These are phyloP conservation scores for Palythoa grandis DNA, from an alignment of 92 coral and sea anemone genomes.

Conservation along the genomic window DNA sequence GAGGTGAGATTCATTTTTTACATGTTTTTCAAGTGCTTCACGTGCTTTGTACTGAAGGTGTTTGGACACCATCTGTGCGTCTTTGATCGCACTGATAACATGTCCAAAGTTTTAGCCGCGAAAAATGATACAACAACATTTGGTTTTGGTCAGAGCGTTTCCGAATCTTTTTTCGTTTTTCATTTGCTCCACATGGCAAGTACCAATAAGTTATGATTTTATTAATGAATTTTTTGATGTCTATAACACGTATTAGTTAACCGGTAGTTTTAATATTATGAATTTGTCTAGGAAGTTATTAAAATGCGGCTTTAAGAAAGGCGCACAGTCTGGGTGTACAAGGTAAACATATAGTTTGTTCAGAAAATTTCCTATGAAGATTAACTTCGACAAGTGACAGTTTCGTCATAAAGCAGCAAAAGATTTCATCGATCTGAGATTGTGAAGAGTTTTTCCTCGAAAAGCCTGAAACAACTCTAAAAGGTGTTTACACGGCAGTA, in stretches of 20 bases:
- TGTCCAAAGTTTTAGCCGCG: neutral
- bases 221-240: slow-evolving; percentile 6
- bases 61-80: slow-evolving; percentile 42
- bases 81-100: slow-evolving; percentile 39
- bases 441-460: neutral
- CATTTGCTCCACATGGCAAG: neutral
- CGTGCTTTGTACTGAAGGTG: slow-evolving; percentile 19
- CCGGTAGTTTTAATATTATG: slow-evolving; percentile 9
- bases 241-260: slow-evolving; percentile 6
- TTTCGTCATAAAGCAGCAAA: neutral
- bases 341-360: slow-evolving; percentile 4
- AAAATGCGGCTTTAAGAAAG: slow-evolving; percentile 16
- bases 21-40: slow-evolving; percentile 17
- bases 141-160: neutral
- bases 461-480: slow-evolving; percentile 41
- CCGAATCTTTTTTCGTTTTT: neutral
- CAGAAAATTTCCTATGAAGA: slow-evolving; percentile 36
- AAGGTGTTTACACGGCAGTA: slow-evolving; percentile 52
- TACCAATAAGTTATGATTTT: neutral
- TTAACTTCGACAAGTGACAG: neutral
- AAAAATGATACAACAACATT: neutral
- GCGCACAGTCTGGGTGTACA: neutral
- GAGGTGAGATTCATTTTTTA: slow-evolving; percentile 22
- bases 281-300: slow-evolving; percentile 26
- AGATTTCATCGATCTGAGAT: slow-evolving; percentile 2